These are phyloP conservation scores for Orthosia incerta DNA, from an alignment of 2,888 invertebrate genomes.

Conservation along the genomic window DNA sequence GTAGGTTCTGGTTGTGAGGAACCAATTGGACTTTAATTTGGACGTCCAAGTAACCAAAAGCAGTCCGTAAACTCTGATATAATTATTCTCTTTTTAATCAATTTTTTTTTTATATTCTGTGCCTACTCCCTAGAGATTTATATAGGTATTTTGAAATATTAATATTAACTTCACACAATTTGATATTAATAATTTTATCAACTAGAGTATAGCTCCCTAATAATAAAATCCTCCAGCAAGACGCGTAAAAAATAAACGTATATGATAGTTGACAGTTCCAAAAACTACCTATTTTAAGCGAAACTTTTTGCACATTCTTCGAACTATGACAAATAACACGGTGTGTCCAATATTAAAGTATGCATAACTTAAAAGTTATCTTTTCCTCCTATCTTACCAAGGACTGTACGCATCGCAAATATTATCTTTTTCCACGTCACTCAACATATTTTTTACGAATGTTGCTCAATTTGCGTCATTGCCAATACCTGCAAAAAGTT, in stretches of 20 bases:
- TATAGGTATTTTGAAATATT: too few species aligned
- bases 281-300: not conserved
- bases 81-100: too few species aligned
- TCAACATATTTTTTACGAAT: slow-evolving; percentile 23
- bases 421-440: slow-evolving; percentile 33
- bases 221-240: not conserved
- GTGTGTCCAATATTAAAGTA: not conserved
- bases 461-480: slow-evolving; percentile 37
- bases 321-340: slow-evolving; percentile 9
- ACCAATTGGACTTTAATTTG: too few species aligned
- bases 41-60: too few species aligned
- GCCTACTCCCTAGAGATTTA: too few species aligned
- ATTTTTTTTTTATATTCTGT: too few species aligned
- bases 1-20: too few species aligned
- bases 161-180: too few species aligned
- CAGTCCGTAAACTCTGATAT: too few species aligned
- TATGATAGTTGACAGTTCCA: not conserved
- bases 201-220: not conserved
- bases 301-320: not conserved
- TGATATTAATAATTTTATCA: too few species aligned
- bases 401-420: slow-evolving; percentile 35
- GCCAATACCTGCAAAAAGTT: slow-evolving; percentile 8
- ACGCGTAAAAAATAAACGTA: not conserved
- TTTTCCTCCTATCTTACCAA: slow-evolving; percentile 40
- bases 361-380: slow-evolving; percentile 44